phyloP scores from a whole-genome alignment of 2,797 vertebrate genomes.

The Ptychadena robeensis region DNA sequence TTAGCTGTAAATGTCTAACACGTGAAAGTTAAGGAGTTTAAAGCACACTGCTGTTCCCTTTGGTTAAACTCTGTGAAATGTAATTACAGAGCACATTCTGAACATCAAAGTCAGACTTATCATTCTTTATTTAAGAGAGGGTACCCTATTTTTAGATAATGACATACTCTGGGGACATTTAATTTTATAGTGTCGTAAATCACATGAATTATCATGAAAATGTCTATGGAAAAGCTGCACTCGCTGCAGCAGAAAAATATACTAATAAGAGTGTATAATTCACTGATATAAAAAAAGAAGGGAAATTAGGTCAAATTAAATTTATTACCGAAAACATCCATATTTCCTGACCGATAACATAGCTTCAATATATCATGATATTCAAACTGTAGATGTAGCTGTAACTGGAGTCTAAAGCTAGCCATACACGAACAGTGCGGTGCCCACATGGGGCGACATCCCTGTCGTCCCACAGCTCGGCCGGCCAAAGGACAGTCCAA shows the following conservation, averaged over 20 bases:
- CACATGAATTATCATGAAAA: constrained; percentile 45
- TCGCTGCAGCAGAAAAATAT: constrained; percentile 13
- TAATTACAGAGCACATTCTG: constrained; percentile 53
- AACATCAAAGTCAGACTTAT: constrained; percentile 61
- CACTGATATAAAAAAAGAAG: neutral
- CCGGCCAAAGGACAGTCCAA: too few relatives aligned
- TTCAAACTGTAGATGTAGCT: too few relatives aligned
- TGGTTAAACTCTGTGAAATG: constrained; percentile 52
- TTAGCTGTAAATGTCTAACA: constrained; percentile 30
- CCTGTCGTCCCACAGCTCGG: too few relatives aligned
- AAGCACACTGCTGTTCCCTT: constrained; percentile 35
- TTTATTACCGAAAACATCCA: constrained; percentile 13
- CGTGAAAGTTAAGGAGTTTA: constrained; percentile 40
- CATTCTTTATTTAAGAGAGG: constrained; percentile 58
- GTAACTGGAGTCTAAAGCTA: too few relatives aligned
- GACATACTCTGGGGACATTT: constrained; percentile 47
- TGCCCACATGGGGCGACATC: too few relatives aligned
- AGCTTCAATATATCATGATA: too few relatives aligned
- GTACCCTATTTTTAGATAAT: constrained; percentile 58
- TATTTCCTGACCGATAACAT: too few relatives aligned
- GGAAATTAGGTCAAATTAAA: constrained; percentile 25
- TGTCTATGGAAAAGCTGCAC: neutral
- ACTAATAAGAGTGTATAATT: constrained; percentile 11
- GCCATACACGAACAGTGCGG: too few relatives aligned
- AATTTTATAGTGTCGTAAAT: constrained; percentile 46